Percentiles rank a stretch among this genome's conserved stretches.
phyloP scores from a whole-genome alignment of 2,888 invertebrate genomes.

The Tricholauxania praeusta region DNA sequence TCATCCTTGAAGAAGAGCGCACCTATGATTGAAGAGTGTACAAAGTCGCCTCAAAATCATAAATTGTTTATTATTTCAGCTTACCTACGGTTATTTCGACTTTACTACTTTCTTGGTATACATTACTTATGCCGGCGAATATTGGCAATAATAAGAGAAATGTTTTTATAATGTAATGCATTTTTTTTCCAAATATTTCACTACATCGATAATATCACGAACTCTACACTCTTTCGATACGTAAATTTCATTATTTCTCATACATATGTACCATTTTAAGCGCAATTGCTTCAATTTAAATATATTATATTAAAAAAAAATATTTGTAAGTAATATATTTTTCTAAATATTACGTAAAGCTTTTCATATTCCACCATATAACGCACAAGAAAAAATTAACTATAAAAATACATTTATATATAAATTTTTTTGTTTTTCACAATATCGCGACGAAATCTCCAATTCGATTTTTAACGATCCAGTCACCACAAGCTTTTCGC shows the following conservation, averaged over 20 bases:
- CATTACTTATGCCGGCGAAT: conserved; percentile 15
- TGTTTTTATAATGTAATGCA: conserved; percentile 13
- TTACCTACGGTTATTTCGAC: conserved; percentile 59
- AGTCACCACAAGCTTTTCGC: conserved; percentile 56
- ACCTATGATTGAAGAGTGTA: conserved; percentile 50
- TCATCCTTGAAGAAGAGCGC: conserved; percentile 71
- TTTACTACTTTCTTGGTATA: conserved; percentile 46
- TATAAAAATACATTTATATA: conserved; percentile 36
- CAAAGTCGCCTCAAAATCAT: too few species aligned
- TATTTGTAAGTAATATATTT: too few species aligned
- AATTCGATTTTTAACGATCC: conserved; percentile 47
- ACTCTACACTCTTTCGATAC: too few species aligned
- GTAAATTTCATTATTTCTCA: too few species aligned
- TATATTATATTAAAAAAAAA: too few species aligned
- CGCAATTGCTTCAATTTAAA: too few species aligned
- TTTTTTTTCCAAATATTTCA: conserved; percentile 35
- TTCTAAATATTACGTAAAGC: conserved; percentile 24
- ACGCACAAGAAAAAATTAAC: conserved; percentile 39
- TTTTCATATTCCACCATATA: conserved; percentile 19
- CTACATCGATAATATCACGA: too few species aligned
- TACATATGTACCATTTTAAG: too few species aligned
- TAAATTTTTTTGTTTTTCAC: conserved; percentile 31
- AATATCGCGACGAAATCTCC: conserved; percentile 14
- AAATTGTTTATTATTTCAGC: conserved; percentile 34
- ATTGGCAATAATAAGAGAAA: conserved; percentile 14